Base-by-base conservation (phyloP, 2,888 invertebrate species). In the Enchytraeus crypticus region DNA sequence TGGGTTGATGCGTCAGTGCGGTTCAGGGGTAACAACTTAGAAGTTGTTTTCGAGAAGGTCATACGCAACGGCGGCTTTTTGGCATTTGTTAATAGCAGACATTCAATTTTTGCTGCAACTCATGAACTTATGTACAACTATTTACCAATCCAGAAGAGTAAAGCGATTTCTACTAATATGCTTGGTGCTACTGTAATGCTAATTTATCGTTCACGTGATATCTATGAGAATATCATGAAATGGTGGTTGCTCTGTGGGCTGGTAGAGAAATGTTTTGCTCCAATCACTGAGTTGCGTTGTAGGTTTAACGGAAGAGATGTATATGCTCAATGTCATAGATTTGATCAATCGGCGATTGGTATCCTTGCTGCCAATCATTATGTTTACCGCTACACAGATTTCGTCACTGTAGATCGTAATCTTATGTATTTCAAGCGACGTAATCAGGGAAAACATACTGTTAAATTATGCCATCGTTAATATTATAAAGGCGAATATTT, bases 211-310 rank as follows among this genome's bases (percentile, higher is more conserved):
- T 74, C 77, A 2, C 66, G 67, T 21, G 61, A 65, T 26, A 66
- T 70, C 29, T 65, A 68, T 57, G 64, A 73, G 29, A 69, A 72
- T 26, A 67, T 79, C 27, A 71, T 78, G 63, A 70, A 74, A 60
- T 72, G 75, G 70, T 69, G 76, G 33, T 66, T 73, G 5, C 63
- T 74, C 5, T 79, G 79, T 65, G 72, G 75, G 5, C 57, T 77
- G 49, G 73, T 78, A 59, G 65, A 73, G 53, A 66, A 69, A 2
- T 79, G 79, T 62, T 70, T 79, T 61, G 70, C 73, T 1, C 79
- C 79, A 2, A 60, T 62, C 0, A 71, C 71, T 0, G 58, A 73
- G 2, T 53, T 63, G n/a, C 53, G 58, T 5, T 76, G 76, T 23
- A 5, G 5, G 5, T 59, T 59, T 45, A 29, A n/a, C 18, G 26